Evolutionary conservation across 2,797 vertebrate genomes (phyloP).

Genomic region (Acanthornis magna): DNA sequence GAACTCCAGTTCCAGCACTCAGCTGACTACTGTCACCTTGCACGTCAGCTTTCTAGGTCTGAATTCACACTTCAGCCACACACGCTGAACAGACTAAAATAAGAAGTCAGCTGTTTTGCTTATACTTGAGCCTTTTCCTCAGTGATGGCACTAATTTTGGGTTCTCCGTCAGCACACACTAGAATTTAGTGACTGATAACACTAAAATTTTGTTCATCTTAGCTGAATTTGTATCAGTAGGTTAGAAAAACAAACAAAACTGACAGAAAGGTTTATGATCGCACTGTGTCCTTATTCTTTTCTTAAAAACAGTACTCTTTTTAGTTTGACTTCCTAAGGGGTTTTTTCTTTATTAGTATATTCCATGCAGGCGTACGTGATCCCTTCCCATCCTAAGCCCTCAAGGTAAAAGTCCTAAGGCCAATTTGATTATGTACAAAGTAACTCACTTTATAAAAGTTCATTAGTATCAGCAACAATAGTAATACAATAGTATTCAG

Average conservation of each 20-base stretch:
- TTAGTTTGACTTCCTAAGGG: neutral
- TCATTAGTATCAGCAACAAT: neutral
- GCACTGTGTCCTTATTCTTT: neutral
- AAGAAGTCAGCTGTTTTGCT: neutral
- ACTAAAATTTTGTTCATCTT: neutral
- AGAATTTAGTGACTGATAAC: neutral
- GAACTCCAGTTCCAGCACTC: neutral
- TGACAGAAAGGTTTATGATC: neutral
- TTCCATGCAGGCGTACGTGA: neutral
- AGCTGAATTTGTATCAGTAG: neutral
- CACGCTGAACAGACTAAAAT: neutral
- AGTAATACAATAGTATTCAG: conserved; percentile 6
- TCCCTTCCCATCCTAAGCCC: neutral
- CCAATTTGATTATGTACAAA: neutral
- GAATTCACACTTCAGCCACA: neutral
- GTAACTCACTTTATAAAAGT: conserved; percentile 30
- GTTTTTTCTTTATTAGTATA: neutral
- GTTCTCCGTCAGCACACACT: neutral
- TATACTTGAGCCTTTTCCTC: neutral
- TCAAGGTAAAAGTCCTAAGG: neutral
- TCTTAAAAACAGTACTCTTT: neutral
- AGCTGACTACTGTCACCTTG: neutral
- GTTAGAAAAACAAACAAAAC: neutral
- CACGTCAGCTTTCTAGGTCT: neutral
- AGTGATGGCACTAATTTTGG: neutral